Evolutionary conservation across 2,888 invertebrate species (phyloP), one percentile per base, ranked within the genome.

Genomic region (Cancer borealis): DNA sequence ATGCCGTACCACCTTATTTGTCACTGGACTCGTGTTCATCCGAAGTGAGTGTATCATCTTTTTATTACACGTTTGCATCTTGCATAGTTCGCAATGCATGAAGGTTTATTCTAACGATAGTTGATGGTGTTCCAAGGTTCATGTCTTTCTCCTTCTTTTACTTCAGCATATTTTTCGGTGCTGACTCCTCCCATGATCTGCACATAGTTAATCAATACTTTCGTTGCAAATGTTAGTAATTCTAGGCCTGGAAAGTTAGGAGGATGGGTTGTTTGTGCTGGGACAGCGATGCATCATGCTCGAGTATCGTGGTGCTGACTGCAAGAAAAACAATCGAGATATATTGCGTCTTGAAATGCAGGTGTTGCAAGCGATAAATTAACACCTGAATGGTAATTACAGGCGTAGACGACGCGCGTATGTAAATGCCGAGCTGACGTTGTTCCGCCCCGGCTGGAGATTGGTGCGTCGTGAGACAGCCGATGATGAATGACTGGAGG

Each of bases 321-420:
- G 84, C 39, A 17, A 39, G 84, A n/a, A 84, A 84, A 84, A 84
- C 84, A 84, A 84, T 84, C 84, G 84, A 84, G 84, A 84, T 84
- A 84, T 84, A 84, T 84, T 14, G 39, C 84, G 17, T 39, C 39
- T 39, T 39, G 14, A 84, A 84, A 4, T 39, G 84, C 84, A 84
- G 84, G 84, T 84, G 84, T 84, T 84, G 84, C 30, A 10, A 39
- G 84, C 8, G 84, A 84, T 84, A 84, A 84, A 84, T 84, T 39
- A 84, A 84, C 84, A 84, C 39, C 84, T 84, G 84, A 10, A 84
- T 84, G 39, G 30, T 84, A 84, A 84, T 84, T 84, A 84, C 39
- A 84, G 84, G n/a, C 39, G 84, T 12, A 39, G 39, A 39, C 12
- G 84, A 84, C 84, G 39, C 84, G 84, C 30, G 39, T 84, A 84